Evolutionary conservation across 2,797 vertebrate genomes (phyloP).

Genomic region (Channallabes apus): DNA sequence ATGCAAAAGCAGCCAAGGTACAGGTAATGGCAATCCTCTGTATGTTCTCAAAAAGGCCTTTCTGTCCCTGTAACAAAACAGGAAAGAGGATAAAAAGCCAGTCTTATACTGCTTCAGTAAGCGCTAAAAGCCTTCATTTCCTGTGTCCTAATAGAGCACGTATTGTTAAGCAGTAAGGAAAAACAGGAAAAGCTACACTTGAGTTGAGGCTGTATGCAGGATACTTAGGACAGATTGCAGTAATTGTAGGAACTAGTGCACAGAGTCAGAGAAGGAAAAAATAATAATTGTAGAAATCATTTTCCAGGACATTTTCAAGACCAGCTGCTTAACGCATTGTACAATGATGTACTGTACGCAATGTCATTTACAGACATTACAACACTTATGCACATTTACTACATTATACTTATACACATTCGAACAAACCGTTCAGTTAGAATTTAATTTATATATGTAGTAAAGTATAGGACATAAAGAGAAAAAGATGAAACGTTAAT

Average conservation of each 20-base stretch:
- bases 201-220: background rate
- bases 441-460: background rate
- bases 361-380: background rate
- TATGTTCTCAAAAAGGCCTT: conserved; percentile 1
- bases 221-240: background rate
- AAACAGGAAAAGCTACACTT: background rate
- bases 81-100: background rate
- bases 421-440: background rate
- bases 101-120: background rate
- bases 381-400: too few species aligned
- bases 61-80: background rate
- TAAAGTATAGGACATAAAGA: background rate
- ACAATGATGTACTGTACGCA: background rate
- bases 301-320: background rate
- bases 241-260: background rate
- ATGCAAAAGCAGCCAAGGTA: background rate
- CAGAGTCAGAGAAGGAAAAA: background rate
- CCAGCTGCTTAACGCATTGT: background rate
- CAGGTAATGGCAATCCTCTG: conserved; percentile 46
- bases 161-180: background rate
- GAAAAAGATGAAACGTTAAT: background rate
- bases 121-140: background rate
- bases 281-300: background rate
- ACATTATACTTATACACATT: background rate
- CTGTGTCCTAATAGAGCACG: background rate